Evolutionary conservation across 2,888 invertebrate species (phyloP).

Genomic region (Balanococcus diminutus): DNA sequence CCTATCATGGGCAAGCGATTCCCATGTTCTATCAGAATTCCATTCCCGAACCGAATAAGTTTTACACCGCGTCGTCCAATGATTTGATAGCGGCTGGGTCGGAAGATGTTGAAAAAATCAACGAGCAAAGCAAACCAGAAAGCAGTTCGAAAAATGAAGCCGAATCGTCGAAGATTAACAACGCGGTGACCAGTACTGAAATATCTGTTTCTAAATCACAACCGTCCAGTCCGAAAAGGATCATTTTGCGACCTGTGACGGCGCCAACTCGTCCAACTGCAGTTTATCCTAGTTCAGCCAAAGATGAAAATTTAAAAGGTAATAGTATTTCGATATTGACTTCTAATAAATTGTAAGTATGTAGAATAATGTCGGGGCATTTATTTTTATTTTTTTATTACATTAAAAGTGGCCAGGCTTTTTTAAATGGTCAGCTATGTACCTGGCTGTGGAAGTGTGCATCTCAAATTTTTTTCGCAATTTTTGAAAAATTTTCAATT

Average conservation of each 20-base stretch:
- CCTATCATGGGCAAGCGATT: no score
- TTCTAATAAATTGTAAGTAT: no score
- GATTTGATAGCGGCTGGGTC: neutral
- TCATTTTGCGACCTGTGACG: neutral
- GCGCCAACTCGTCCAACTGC: neutral
- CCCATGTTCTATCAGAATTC: neutral
- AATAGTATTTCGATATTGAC: neutral
- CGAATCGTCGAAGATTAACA: neutral
- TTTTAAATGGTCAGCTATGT: no score
- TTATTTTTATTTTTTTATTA: no score
- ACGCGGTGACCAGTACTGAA: neutral
- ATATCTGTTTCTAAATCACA: neutral
- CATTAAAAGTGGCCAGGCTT: no score
- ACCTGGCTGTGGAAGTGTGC: no score
- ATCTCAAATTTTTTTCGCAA: no score
- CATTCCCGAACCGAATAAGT: neutral
- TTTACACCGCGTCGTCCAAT: neutral
- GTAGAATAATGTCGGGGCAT: no score
- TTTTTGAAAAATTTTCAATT: no score
- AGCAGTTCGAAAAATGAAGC: neutral
- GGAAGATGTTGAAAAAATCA: constrained; percentile 38
- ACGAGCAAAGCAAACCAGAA: neutral
- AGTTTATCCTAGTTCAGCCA: neutral
- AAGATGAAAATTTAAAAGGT: neutral
- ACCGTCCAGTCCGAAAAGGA: neutral